phyloP scores from a whole-genome alignment of 2,113 vertebrate genomes.

The Hiodon tergisus region DNA sequence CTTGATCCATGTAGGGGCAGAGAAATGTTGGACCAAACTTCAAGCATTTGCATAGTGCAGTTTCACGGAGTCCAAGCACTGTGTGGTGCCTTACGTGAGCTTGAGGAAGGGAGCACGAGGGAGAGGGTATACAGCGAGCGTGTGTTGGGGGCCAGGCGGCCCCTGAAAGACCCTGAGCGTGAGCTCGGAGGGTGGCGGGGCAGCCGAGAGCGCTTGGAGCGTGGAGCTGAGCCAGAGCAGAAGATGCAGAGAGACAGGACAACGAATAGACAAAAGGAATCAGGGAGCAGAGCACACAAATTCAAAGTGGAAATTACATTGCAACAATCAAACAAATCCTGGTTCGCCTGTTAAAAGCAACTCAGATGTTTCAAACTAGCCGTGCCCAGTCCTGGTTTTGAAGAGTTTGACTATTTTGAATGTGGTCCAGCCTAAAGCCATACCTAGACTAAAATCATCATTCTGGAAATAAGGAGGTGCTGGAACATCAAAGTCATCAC shows the following conservation, averaged over 20 bases:
- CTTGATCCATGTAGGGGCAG: too few species aligned
- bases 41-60: not conserved
- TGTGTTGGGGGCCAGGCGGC: constrained; percentile 10
- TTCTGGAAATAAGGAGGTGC: not conserved
- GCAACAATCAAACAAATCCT: not conserved
- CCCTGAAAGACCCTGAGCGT: constrained; percentile 15
- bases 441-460: constrained; percentile 20
- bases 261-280: not conserved
- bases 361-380: too few species aligned
- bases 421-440: not conserved
- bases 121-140: constrained; percentile 16
- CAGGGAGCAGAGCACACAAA: constrained; percentile 1
- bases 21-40: too few species aligned
- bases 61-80: not conserved
- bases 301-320: not conserved
- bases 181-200: constrained; percentile 22
- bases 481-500: constrained; percentile 14
- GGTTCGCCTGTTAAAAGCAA: too few species aligned
- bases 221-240: constrained; percentile 2
- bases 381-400: too few species aligned
- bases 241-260: not conserved
- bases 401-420: not conserved
- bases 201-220: constrained; percentile 18
- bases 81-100: constrained; percentile 13
- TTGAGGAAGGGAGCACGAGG: constrained; percentile 15